Evolutionary conservation across 2,797 vertebrate species (phyloP), one percentile per base, ranked within the genome.

Genomic region (Orestias chungarensis): DNA sequence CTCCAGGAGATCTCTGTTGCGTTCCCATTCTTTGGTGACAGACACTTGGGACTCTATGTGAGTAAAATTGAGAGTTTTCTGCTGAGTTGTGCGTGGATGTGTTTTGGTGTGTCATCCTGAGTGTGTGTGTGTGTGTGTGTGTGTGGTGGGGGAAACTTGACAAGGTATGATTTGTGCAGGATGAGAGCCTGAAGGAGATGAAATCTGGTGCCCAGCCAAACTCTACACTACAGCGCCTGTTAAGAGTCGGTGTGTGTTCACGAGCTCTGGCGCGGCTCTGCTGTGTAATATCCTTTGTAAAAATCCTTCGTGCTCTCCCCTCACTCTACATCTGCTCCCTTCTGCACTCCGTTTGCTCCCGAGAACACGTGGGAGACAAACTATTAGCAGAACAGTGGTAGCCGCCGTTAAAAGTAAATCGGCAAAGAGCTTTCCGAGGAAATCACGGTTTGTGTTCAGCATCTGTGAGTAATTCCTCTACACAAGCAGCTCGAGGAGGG

Each of bases 21-120:
- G 27, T 97, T 99, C 90, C 96, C 97, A 42, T 98, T 99, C 94
- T 98, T 98, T 78, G 97, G 97, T 75, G 96, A 96, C 80, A 93
- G 91, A 78, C 97, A 99, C 93, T 92, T 93, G 0, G 96, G 96
- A 62, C 97, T 98, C 87, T 99, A 98, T 81, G 97, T 99, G 92
- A 99, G 97, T 98, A 95, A 68, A 64, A 76, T 29, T 59, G 64
- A 66, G 57, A 78, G 64, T 80, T 68, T 76, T 83, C 52, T 70
- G 50, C 47, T 73, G 42, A 35, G 55, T 67, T 76, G n/a, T 76
- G 47, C 82, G 66, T 74, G 54, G 76, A 52, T 66, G 59, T 81
- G 67, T 80, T 31, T 89, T 40, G 52, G 33, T 80, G 31, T 74
- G 62, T 81, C 68, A 75, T 73, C 33, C 49, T 73, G 40, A 82